These are phyloP conservation scores for Priocnemis perturbator DNA, from an alignment of 2,888 invertebrate genomes.

Conservation along the genomic window DNA sequence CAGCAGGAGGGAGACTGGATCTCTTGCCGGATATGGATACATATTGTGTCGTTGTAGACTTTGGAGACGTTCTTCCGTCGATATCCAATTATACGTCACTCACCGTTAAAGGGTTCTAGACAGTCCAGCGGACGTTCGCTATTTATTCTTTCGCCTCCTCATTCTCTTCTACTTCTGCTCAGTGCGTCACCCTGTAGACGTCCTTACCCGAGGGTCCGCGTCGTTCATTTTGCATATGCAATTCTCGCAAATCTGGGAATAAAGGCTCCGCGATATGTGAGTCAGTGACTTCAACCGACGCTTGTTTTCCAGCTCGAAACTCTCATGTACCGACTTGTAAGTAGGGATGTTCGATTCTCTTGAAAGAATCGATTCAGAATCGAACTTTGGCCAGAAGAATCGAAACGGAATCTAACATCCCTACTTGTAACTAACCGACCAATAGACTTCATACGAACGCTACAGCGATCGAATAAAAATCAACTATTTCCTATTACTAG, in stretches of 20 bases:
- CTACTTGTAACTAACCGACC: too few relatives aligned
- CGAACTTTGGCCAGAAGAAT: too few relatives aligned
- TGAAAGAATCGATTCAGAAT: too few relatives aligned
- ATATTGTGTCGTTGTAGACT: constrained; percentile 1
- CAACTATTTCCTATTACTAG: too few relatives aligned
- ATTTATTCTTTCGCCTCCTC: constrained; percentile 18
- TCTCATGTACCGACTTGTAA: constrained; percentile 13
- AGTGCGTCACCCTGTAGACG: too few relatives aligned
- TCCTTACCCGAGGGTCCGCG: constrained; percentile 2
- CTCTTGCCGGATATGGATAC: too few relatives aligned
- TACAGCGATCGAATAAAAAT: too few relatives aligned
- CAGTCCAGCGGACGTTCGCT: not conserved
- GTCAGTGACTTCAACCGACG: constrained; percentile 49
- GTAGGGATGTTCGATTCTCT: too few relatives aligned
- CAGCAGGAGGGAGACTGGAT: too few relatives aligned
- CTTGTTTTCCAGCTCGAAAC: constrained; percentile 27
- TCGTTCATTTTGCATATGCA: not conserved
- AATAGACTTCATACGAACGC: too few relatives aligned
- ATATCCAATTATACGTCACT: constrained; percentile 49
- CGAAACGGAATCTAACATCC: too few relatives aligned
- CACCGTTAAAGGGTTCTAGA: constrained; percentile 48
- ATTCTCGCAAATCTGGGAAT: constrained; percentile 53
- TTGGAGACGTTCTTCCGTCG: constrained; percentile 26
- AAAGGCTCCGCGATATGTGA: constrained; percentile 55
- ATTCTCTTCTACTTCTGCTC: not conserved